Evolutionary conservation across 2,888 invertebrate genomes (phyloP).

Genomic region (Megastigmus dorsalis): DNA sequence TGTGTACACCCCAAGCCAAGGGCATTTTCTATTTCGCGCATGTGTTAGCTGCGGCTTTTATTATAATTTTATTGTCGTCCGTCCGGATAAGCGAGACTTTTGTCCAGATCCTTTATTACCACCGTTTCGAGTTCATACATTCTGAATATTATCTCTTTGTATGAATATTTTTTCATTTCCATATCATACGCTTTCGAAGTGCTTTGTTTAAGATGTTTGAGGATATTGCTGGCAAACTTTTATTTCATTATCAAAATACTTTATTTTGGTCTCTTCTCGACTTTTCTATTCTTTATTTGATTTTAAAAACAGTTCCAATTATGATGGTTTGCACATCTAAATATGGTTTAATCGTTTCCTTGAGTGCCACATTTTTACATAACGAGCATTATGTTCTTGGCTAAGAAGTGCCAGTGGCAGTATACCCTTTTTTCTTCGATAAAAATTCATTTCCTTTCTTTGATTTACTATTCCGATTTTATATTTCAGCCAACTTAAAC

Average conservation of each 20-base stretch:
- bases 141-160: too few species aligned
- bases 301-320: too few species aligned
- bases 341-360: too few species aligned
- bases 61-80: slow-evolving; percentile 20
- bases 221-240: background rate
- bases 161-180: background rate
- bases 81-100: background rate
- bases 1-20: background rate
- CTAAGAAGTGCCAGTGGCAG: slow-evolving; percentile 24
- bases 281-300: background rate
- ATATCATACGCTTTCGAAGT: too few species aligned
- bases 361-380: too few species aligned
- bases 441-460: slow-evolving; percentile 69
- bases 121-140: too few species aligned
- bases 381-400: slow-evolving; percentile 13
- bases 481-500: slow-evolving; percentile 64
- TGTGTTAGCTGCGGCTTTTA: background rate
- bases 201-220: background rate
- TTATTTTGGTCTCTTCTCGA: background rate
- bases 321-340: too few species aligned
- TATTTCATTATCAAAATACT: background rate
- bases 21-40: background rate
- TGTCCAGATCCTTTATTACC: background rate
- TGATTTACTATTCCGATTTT: slow-evolving; percentile 66
- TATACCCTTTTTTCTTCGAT: slow-evolving; percentile 57